Evolutionary conservation across 1,140 invertebrate species (phyloP).

Genomic region (Atta cephalotes): DNA sequence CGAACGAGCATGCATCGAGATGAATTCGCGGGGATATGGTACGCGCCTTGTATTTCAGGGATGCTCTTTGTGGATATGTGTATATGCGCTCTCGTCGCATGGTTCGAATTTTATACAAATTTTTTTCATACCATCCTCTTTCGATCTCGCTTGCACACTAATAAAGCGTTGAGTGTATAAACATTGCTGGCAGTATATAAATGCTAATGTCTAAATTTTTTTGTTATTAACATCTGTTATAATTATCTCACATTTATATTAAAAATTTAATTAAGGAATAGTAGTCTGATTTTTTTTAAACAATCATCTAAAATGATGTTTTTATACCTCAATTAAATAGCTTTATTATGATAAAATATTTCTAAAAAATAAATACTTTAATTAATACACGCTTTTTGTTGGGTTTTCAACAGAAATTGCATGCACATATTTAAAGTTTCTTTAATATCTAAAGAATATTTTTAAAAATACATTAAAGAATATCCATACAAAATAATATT

Average conservation of each 20-base stretch:
- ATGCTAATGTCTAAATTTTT: conserved; percentile 9
- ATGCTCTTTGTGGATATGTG: not conserved
- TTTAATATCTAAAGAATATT: no score
- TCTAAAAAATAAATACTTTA: no score
- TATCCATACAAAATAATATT: no score
- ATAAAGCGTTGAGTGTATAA: not conserved
- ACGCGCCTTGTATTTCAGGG: conserved; percentile 43
- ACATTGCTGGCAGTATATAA: not conserved
- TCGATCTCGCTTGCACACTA: not conserved
- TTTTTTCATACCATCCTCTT: conserved; percentile 35
- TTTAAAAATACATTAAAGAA: no score
- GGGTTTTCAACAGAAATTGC: no score
- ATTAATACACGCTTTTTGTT: no score
- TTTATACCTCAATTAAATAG: no score
- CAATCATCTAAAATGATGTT: no score
- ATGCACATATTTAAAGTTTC: no score
- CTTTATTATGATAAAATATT: no score
- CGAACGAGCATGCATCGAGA: conserved; percentile 34
- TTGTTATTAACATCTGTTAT: not conserved
- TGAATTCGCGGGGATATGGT: conserved; percentile 52
- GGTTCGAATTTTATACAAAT: conserved; percentile 45
- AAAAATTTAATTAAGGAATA: no score
- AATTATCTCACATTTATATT: not conserved
- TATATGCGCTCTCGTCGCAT: not conserved
- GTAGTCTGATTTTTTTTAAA: no score